Base-by-base conservation (phyloP, 2,888 invertebrate species). In the Drosophila buzzatii region DNA sequence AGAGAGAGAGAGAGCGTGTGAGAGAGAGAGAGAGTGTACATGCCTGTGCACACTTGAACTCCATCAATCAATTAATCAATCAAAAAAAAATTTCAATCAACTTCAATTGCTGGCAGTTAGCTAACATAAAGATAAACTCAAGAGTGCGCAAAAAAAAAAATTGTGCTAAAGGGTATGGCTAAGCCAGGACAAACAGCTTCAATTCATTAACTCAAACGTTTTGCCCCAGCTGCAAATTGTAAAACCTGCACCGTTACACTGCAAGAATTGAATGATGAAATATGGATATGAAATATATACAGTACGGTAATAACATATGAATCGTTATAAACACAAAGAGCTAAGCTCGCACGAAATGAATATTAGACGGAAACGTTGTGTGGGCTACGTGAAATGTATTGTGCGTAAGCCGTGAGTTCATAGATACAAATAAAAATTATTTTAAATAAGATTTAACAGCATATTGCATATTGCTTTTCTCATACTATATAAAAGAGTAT, bases 1-100 rank as follows among this genome's bases (percentile, higher is more conserved):
- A 23, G 23, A 1, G 27, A 27, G 27, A 27, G 27, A 27, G 27
- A 6, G 5, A 27, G 1, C 0, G 27, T 5, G 27, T 5, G 5
- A 5, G 27, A 27, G 27, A 27, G 27, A 27, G 27, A 6, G 27
- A 27, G 27, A 27, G 27, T 58, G 49, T 18, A 45, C 52, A 61
- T 33, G 47, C 35, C 64, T 53, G 47, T 65, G 57, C 66, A 76
- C 68, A 71, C 72, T 79, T 71, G 66, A 86, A 77, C 73, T 74
- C 79, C 76, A 85, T 87, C 85, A 87, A 88, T 89, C 86, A 87
- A 89, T 88, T 82, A 82, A 81, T 76, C 76, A 73, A 82, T 83
- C 3, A 27, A 76, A 65, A 83, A 76, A 79, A 85, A 82, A 82
- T 85, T 81, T 59, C 90, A 85, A 87, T 90, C 90, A 83, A 80